Conservation (phyloP, 2,113 vertebrate genomes). For the human (Homo sapiens) region GRCh38 chr3:49077501-49078000, state of each 20-base stretch:
- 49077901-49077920: background rate
- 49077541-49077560: background rate
- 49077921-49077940: background rate
- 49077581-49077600: background rate
- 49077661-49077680: background rate
- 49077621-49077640: background rate
- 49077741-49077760: constrained; percentile 14
- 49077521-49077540: background rate
- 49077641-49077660: background rate
- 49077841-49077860: background rate
- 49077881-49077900: background rate
- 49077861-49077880: background rate
- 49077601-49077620: background rate
- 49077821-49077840: background rate
- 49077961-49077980: background rate
- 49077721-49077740: constrained; percentile 27
- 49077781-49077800: background rate
- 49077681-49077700: background rate
- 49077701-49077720: background rate
- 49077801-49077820: background rate
- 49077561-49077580: background rate
- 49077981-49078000: background rate
- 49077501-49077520: background rate
- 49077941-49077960: background rate
- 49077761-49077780: constrained; percentile 24